phyloP scores from a whole-genome alignment of 2,888 invertebrate species.

The Ellobium chinense region DNA sequence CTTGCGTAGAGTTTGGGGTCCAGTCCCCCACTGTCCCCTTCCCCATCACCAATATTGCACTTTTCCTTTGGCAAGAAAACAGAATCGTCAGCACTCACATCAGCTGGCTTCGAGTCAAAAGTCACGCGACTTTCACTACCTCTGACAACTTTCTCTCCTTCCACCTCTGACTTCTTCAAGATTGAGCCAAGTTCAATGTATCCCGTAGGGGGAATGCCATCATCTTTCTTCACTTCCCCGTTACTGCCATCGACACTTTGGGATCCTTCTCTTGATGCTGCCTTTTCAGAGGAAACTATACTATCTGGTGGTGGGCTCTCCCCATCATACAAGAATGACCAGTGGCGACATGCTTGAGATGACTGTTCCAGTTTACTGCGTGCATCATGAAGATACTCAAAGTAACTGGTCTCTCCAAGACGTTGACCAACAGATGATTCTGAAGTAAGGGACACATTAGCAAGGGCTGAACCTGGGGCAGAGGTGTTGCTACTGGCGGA shows the following conservation, averaged over 20 bases:
- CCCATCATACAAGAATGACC: constrained; percentile 90
- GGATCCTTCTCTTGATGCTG: background rate
- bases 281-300: background rate
- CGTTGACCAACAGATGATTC: background rate
- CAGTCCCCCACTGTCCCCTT: background rate
- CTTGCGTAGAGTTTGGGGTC: constrained; percentile 48
- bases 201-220: constrained; percentile 6
- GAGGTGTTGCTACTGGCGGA: constrained; percentile 14
- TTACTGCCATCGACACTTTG: background rate
- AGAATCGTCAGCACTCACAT: background rate
- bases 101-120: constrained; percentile 9
- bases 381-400: constrained; percentile 89
- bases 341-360: constrained; percentile 86
- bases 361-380: constrained; percentile 88
- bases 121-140: background rate
- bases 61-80: background rate
- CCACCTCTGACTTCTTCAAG: background rate
- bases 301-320: constrained; percentile 78
- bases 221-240: background rate
- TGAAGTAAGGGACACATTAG: background rate
- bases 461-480: background rate
- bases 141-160: background rate
- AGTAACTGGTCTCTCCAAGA: constrained; percentile 70
- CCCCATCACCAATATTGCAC: background rate
- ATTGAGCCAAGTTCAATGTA: constrained; percentile 41